Evolutionary conservation across 2,888 invertebrate genomes (phyloP).

Genomic region (Zygothrica quintamaculata): DNA sequence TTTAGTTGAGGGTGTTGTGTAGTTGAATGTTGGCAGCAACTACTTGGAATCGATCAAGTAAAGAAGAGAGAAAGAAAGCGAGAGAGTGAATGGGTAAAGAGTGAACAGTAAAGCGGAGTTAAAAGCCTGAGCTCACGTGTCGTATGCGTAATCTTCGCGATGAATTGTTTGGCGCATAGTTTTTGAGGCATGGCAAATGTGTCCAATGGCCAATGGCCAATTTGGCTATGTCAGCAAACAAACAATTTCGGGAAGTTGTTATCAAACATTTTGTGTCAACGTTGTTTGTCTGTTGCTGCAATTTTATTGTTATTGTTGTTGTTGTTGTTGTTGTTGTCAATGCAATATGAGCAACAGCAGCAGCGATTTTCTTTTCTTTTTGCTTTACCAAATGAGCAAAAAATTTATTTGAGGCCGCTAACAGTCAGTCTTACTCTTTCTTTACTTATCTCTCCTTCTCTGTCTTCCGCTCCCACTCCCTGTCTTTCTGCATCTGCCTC

Average conservation of each 20-base stretch:
- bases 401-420: conserved; percentile 55
- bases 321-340: conserved; percentile 29
- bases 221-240: conserved; percentile 31
- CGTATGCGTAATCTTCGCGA: conserved; percentile 64
- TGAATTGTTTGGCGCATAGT: conserved; percentile 34
- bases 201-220: conserved; percentile 36
- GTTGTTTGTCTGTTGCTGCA: conserved; percentile 26
- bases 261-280: conserved; percentile 61
- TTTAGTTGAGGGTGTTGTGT: conserved; percentile 6
- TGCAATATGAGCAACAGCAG: conserved; percentile 49
- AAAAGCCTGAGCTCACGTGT: conserved; percentile 38
- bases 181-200: conserved; percentile 28
- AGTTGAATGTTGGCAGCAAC: conserved; percentile 16
- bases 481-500: too few species aligned
- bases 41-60: conserved; percentile 33
- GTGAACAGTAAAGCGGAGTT: too few species aligned
- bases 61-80: too few species aligned
- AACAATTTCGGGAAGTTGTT: conserved; percentile 71
- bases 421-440: conserved; percentile 22
- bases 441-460: too few species aligned
- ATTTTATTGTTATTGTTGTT: conserved; percentile 17
- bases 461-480: too few species aligned
- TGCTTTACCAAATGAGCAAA: conserved; percentile 38
- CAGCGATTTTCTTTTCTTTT: conserved; percentile 31
- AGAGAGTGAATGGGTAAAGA: too few species aligned